These are phyloP conservation scores for Geodia barretti DNA, from an alignment of 37 sponge, comb jelly and placozoan genomes.

Conservation along the genomic window DNA sequence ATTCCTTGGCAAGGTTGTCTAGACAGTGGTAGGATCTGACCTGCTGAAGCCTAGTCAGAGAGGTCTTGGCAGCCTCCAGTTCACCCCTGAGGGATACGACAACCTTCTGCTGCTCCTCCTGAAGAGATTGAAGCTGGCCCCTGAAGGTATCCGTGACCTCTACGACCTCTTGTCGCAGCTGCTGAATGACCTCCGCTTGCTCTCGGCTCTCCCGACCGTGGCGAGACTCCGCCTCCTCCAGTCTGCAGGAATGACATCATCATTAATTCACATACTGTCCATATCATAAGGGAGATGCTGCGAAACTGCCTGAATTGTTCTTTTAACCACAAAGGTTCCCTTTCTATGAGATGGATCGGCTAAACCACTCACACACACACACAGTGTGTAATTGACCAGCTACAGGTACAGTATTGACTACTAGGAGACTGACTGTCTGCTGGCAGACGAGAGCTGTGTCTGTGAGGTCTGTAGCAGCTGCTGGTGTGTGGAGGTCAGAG, in stretches of 20 bases:
- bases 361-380: too few relatives aligned
- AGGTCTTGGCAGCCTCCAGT: slow-evolving; percentile 16
- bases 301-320: too few relatives aligned
- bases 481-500: slow-evolving; percentile 49
- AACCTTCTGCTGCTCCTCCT: slow-evolving; percentile 54
- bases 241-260: too few relatives aligned
- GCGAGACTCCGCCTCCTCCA: slow-evolving; percentile 26
- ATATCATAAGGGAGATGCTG: too few relatives aligned
- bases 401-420: too few relatives aligned
- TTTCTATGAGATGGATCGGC: too few relatives aligned
- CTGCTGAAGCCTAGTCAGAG: slow-evolving; percentile 6
- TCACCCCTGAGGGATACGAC: slow-evolving; percentile 54
- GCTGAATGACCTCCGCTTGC: slow-evolving; percentile 48
- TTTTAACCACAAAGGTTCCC: too few relatives aligned
- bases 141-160: slow-evolving; percentile 62
- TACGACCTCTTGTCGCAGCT: slow-evolving; percentile 56
- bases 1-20: too few relatives aligned
- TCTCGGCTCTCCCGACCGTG: slow-evolving; percentile 29
- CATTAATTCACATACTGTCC: too few relatives aligned
- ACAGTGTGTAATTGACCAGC: too few relatives aligned
- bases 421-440: neutral
- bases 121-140: slow-evolving; percentile 59
- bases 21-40: too few relatives aligned
- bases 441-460: neutral
- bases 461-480: slow-evolving; percentile 42